Evolutionary conservation across 2,888 invertebrate species (phyloP), one percentile per base, ranked within the genome.

Genomic region (Lycophotia porphyrea): DNA sequence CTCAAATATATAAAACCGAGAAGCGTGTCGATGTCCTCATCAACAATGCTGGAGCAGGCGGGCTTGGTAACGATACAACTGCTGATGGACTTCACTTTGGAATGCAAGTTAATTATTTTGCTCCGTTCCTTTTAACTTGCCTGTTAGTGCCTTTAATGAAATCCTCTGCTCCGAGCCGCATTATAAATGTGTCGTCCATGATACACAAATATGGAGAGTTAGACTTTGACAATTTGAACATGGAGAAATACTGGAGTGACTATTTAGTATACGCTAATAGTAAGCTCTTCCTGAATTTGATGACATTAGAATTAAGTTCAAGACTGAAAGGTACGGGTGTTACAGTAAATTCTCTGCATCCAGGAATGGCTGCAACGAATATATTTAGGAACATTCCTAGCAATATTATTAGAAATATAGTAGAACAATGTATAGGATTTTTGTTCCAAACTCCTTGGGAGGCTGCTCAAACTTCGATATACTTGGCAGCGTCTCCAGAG

Each of bases 41-140:
- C 86, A 97, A 97, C 91, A 97, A 97, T 90, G 97, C 97, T 9
- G 97, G 97, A 18, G 94, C 96, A 21, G 95, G 94, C 36, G 96
- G 95, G 18, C 91, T 95, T 65, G 95, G 95, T 27, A 95, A 95
- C 87, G 93, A 94, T 82, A 96, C 95, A 86, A 97, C 98, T 5
- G 95, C 97, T 87, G 98, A 98, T 88, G 97, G 97, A 7, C 94
- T 98, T 76, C 97, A 98, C 86, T 91, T 96, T n/a, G 97, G 97
- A 76, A 97, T 98, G 97, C 98, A 98, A 89, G 97, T 97, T 68
- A 98, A 98, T 91, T 97, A 97, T 92, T 97, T 97, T 89, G 98
- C 97, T 24, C 97, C 97, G 2, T 98, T 98, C 91, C 94, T 98
- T 72, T 94, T 98, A 71, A 98, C 98, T 4, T 97, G 97, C 88